Conservation (phyloP, 2,797 vertebrate genomes). For the Chiloscyllium punctatum region DNA sequence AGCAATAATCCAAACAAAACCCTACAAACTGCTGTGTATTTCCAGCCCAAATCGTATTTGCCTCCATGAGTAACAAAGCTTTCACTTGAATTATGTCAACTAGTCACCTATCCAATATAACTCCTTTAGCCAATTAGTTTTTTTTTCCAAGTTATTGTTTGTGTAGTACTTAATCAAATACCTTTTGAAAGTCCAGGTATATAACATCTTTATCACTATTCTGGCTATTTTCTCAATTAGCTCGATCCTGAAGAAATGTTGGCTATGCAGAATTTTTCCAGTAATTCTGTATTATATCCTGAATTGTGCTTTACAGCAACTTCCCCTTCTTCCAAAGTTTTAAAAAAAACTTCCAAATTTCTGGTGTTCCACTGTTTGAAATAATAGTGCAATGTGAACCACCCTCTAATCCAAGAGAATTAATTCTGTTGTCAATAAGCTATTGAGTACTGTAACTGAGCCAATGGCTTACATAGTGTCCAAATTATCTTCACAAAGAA, state of each 20-base stretch:
- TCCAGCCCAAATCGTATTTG: not conserved
- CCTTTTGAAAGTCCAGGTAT: not conserved
- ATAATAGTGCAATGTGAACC: not conserved
- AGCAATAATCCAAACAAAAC: not conserved
- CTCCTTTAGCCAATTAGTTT: not conserved
- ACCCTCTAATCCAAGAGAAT: not conserved
- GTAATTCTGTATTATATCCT: not conserved
- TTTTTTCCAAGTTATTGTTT: not conserved
- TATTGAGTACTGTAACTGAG: not conserved
- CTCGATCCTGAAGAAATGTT: not conserved
- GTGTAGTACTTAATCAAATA: not conserved
- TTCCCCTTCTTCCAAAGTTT: not conserved
- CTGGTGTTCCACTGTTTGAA: not conserved
- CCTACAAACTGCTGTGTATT: not conserved
- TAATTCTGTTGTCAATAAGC: not conserved
- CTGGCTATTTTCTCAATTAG: not conserved
- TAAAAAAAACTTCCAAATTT: not conserved
- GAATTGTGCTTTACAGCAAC: not conserved
- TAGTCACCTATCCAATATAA: not conserved
- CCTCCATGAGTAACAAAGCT: not conserved
- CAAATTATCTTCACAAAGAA: not conserved
- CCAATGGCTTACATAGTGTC: not conserved
- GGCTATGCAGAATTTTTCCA: not conserved
- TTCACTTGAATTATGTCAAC: not conserved
- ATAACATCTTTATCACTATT: not conserved